Conservation (phyloP, 2,888 invertebrate genomes). For the Pharmacophagus antenor region DNA sequence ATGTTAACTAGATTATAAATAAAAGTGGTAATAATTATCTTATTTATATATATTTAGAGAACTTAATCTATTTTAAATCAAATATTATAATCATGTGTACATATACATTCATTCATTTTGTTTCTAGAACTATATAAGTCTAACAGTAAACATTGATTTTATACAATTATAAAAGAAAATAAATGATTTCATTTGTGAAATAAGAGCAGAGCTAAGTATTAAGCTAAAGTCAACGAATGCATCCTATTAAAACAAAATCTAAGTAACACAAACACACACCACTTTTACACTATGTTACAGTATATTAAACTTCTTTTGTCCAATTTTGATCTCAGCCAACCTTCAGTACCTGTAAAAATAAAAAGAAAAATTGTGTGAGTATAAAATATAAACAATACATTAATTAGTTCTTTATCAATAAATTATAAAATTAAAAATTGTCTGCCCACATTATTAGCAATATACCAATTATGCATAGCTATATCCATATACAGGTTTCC, state of each 20-base stretch:
- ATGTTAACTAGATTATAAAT: not conserved
- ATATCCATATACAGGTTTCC: no score
- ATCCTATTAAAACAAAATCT: constrained; percentile 2
- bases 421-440: not conserved
- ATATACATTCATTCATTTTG: constrained; percentile 18
- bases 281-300: constrained; percentile 24
- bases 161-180: not conserved
- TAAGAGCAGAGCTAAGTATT: not conserved
- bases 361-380: not conserved
- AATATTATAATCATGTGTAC: constrained; percentile 19
- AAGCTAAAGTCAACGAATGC: not conserved
- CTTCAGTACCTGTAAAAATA: constrained; percentile 27
- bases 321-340: not conserved
- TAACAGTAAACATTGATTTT: not conserved
- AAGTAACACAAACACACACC: constrained; percentile 26
- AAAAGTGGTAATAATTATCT: not conserved
- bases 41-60: constrained; percentile 27
- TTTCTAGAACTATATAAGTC: not conserved
- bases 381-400: no score
- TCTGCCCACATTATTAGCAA: no score
- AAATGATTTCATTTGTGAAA: not conserved
- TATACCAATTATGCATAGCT: no score
- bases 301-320: constrained; percentile 14
- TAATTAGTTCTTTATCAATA: no score
- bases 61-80: constrained; percentile 31